Base-by-base conservation (phyloP, 1,140 invertebrate genomes). In the Neuroterus valhalla region DNA sequence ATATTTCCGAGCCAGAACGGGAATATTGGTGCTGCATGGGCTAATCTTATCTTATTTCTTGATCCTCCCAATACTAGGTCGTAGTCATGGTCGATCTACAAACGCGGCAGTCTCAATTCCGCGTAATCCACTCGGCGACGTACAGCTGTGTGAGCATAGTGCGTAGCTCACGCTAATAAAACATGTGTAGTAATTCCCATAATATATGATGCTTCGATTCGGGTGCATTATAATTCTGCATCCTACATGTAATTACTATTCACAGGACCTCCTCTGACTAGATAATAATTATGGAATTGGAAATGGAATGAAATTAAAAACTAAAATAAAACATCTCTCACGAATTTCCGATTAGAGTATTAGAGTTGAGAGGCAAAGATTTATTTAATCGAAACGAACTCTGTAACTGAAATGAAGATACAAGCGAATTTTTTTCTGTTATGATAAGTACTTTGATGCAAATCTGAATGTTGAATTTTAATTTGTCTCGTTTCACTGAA, bases 1-100 rank as follows among this genome's bases (percentile, higher is more conserved):
- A 5, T 38, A 38, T 38, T 38, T 5, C 43, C 55, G 67, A 48
- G 45, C 12, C 45, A 67, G 50, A 55, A 72, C 68, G 38, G 70
- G 70, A 74, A 74, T 72, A 70, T 69, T 50, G 84, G 80, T 84
- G 81, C 74, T 74, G 76, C 55, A 26, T 45, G 71, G 70, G 72
- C 75, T 84, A 86, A 86, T 87, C 86, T 86, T 88, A 86, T 88
- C 86, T 88, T 86, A 88, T 86, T 83, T 83, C 74, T 71, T 81
- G 79, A 87, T 84, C 80, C 83, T 78, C 80, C 73, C 83, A 85
- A 84, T 84, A 70, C 80, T 68, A 48, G 46, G 46, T 68, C 66
- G 62, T 71, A 66, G 68, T 48, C 74, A 72, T 77, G 69, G 71
- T 68, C 52, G n/a, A 74, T 45, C 68, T 72, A 75, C 46, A 68